Base-by-base conservation (phyloP, 1,140 invertebrate species). In the Saxidomus purpurata region DNA sequence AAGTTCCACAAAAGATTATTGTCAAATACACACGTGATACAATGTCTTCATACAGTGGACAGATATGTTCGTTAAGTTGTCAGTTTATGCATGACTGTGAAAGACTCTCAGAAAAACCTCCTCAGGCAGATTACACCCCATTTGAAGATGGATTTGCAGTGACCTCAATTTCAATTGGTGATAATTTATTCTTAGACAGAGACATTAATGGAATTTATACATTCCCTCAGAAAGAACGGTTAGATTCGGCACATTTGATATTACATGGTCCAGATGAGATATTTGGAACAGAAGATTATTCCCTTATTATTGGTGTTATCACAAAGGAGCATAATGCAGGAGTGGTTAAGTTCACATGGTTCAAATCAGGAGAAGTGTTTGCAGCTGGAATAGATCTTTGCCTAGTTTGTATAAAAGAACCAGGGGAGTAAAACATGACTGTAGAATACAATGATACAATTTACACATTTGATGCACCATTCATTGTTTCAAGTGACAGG, bases 201-300 rank as follows among this genome's bases (percentile, higher is more conserved):
- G 49, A 47, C 28, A 52, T 49, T 49, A 28, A 49, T 52, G 36
- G 43, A 36, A 28, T 79, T 79, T 49, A 67, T 31, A 67, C 22
- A 79, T 49, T 79, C 36, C 76, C 76, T 4, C 43, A 79, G 49
- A 49, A 36, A 47, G 40, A 79, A 79, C 9, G 31, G 22, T 52
- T 76, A 40, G 71, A 76, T 59, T 59, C 55, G 17, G 28, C 31
- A 79, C 8, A 52, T 28, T 79, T 79, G 15, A 19, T 79, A 19
- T 49, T 79, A 79, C 76, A 79, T 79, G 38, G 15, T 79, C 17
- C 76, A 47, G 43, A n/a, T 79, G 76, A 49, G 43, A 79, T 79
- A 47, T 76, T 22, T 76, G 71, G 76, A 52, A 79, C 76, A 31
- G 76, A 79, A 52, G 43, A 79, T 31, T 15, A 52, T 28, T 79